Evolutionary conservation across 2,888 invertebrate species (phyloP), one percentile per base, ranked within the genome.

Genomic region (Rhingia rostrata): DNA sequence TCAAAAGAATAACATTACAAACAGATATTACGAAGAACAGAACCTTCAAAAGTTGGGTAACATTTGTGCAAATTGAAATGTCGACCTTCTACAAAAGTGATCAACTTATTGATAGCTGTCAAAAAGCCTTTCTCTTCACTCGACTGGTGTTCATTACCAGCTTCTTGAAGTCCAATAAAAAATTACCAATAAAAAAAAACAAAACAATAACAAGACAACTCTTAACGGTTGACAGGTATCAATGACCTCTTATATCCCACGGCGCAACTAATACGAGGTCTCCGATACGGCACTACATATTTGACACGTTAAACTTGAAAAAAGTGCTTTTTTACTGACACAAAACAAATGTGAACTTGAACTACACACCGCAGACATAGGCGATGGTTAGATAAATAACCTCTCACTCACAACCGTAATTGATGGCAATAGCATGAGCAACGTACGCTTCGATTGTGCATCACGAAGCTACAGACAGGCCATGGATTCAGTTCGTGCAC

Each of bases 321-420:
- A 81, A 63, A 7, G 56, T 60, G 63, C 61, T 64, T 61, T 45
- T 69, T 63, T 56, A 70, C 70, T 63, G 70, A 70, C 64, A 78
- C 78, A 74, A 74, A 81, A 73, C 63, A 63, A 70, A 63, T 64
- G 47, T 84, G 84, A 84, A 84, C 84, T 84, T 84, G 84, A 84
- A 84, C 80, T 84, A 66, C 75, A 84, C 80, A 79, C 63, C 63
- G 51, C 60, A 47, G 64, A 47, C 39, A 58, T 4, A 22, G 51
- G 14, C 37, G 6, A n/a, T 51, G 43, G 67, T 67, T 73, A 74
- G 32, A 41, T 54, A 77, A 75, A 75, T 43, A 81, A n/a, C 45
- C 39, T 43, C 37, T 32, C 43, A 54, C 10, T 30, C 43, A 4
- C 41, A 41, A 75, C 22, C 64, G 30, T 75, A 14, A 54, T 66